A percentile compares a stretch with the other conserved stretches of the same genome.
These are phyloP conservation scores for Apeltes quadracus DNA, from an alignment of 2,113 vertebrate genomes.

Conservation along the genomic window DNA sequence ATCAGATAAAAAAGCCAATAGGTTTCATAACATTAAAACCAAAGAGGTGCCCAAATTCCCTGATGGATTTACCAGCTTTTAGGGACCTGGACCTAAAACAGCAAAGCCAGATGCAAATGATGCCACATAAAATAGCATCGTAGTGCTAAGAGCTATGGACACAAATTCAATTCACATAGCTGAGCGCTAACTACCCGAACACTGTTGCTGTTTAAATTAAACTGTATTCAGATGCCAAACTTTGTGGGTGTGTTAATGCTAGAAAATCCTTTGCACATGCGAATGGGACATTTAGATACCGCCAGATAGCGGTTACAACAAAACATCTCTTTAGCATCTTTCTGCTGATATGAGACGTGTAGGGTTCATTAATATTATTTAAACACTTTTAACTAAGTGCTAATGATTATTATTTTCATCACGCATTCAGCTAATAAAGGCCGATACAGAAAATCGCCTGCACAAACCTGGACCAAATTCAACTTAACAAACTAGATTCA, in stretches of 20 bases:
- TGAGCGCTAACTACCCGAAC: neutral
- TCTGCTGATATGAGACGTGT: neutral
- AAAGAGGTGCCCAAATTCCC: neutral
- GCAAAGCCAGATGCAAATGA: neutral
- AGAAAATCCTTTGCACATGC: neutral
- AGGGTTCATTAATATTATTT: neutral
- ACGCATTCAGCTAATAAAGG: neutral
- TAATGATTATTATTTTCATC: too few species aligned
- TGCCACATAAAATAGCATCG: neutral
- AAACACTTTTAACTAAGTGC: neutral
- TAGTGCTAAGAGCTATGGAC: neutral
- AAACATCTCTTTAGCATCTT: neutral
- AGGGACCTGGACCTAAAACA: neutral
- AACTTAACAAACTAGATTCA: constrained; percentile 20
- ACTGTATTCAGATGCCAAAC: neutral
- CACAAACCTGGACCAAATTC: constrained; percentile 40
- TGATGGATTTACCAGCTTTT: neutral
- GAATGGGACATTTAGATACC: neutral
- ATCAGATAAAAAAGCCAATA: neutral
- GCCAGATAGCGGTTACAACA: neutral
- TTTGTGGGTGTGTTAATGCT: neutral
- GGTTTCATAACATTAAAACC: constrained; percentile 7
- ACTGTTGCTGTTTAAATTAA: neutral
- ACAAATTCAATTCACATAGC: neutral
- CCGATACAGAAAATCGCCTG: neutral